Evolutionary conservation across 2,113 vertebrate genomes (phyloP), one percentile per base, ranked within the genome.

Genomic region (Aldabrachelys gigantea): DNA sequence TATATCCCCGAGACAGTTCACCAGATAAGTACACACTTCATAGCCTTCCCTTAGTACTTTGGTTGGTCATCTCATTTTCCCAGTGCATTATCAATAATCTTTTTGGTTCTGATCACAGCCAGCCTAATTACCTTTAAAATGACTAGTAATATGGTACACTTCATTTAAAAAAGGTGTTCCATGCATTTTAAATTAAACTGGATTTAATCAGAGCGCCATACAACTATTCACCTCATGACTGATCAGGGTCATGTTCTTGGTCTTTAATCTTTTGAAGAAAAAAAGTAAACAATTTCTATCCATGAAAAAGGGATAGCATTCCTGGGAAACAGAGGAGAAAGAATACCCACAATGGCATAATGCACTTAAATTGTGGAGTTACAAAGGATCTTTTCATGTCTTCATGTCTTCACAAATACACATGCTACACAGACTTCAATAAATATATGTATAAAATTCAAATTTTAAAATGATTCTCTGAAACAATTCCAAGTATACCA

Each of bases 141-240:
- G 22, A 44, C 24, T 76, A 76, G 10, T 76, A 44, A 44, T 41
- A 76, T 25, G 24, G 38, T 25, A 76, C 72, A 89, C 79, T 6
- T 35, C 75, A 72, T 29, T 72, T 82, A 27, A 94, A 94, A 91
- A 6, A 31, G n/a, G 25, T 81, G n/a, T 56, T 95, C 84, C 54
- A 9, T 2, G 5, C 6, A 81, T 87, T 91, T 84, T 52, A 3
- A 87, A 84, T 5, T 5, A 65, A 8, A 82, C 2, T 41, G 35
- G n/a, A 35, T 31, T 65, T 84, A 56, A 21, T 11, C 47, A 19
- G 79, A 82, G 54, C 52, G 80, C 4, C n/a, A 56, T n/a, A 56
- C 2, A 0, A 0, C 79, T 89, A 84, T 82, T 82, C 31, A 16
- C 12, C 57, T 96, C 80, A 56, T 88, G 56, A 82, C 81, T 52